phyloP scores from a whole-genome alignment of 2,113 vertebrate species.

The Halichoeres trimaculatus region DNA sequence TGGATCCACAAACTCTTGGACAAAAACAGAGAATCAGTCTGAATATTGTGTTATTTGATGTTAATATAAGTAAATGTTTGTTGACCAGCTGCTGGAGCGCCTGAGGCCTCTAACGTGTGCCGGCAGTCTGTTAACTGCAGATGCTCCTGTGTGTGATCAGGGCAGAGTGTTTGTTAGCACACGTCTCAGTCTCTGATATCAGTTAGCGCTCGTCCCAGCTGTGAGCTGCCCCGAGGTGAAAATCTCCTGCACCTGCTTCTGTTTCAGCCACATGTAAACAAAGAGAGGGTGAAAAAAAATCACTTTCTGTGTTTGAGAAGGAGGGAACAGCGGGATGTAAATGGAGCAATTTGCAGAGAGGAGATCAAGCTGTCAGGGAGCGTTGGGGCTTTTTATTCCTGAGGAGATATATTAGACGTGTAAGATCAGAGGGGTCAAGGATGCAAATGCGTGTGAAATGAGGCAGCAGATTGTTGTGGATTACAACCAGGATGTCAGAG shows the following conservation, averaged over 20 bases:
- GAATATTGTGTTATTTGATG: too few relatives aligned
- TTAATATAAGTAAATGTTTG: too few relatives aligned
- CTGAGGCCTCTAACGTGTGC: constrained; percentile 61
- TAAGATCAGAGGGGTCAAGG: not conserved
- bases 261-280: constrained; percentile 71
- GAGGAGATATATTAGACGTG: not conserved
- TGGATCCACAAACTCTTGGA: too few relatives aligned
- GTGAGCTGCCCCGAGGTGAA: constrained; percentile 45
- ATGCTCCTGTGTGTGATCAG: constrained; percentile 58
- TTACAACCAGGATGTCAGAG: constrained; percentile 32
- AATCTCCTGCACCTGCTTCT: constrained; percentile 73
- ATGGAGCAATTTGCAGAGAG: constrained; percentile 25
- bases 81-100: constrained; percentile 6
- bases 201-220: constrained; percentile 54
- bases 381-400: constrained; percentile 1
- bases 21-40: not conserved
- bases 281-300: not conserved
- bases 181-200: constrained; percentile 37
- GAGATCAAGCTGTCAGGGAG: constrained; percentile 37
- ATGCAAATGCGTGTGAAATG: constrained; percentile 51
- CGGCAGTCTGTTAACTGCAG: constrained; percentile 66
- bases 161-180: constrained; percentile 53
- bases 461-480: constrained; percentile 30
- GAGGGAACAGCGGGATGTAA: constrained; percentile 4
- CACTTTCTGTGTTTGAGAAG: constrained; percentile 1